Percentiles rank a stretch among this genome's conserved stretches.
phyloP scores from a whole-genome alignment of 2,888 invertebrate species.

The Maniola hyperantus region DNA sequence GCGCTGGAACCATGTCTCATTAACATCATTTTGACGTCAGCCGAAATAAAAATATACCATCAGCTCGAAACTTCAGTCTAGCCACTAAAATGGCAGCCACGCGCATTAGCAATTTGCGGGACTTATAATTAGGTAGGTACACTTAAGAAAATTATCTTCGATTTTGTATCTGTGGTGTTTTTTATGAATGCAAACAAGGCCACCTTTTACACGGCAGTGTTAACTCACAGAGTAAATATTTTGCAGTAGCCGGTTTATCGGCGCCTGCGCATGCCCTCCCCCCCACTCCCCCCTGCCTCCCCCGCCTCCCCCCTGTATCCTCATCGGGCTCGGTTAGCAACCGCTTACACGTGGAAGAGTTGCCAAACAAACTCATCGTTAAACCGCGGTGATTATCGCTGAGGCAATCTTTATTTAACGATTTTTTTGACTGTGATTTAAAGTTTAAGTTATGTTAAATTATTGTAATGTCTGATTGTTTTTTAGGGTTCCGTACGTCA shows the following conservation, averaged over 20 bases:
- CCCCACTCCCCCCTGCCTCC: neutral
- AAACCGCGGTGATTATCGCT: neutral
- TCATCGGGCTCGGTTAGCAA: slow-evolving; percentile 14
- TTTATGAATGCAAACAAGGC: slow-evolving; percentile 29
- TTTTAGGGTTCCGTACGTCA: no score
- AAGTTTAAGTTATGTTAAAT: slow-evolving; percentile 2
- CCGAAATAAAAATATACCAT: no score
- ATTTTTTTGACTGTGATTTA: slow-evolving; percentile 4
- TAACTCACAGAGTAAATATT: slow-evolving; percentile 40
- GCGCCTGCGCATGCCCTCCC: slow-evolving; percentile 26
- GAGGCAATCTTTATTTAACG: slow-evolving; percentile 1
- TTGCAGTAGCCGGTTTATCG: slow-evolving; percentile 35
- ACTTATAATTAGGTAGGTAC: no score
- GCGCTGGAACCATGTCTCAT: no score
- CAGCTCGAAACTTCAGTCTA: no score
- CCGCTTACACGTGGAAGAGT: slow-evolving; percentile 30
- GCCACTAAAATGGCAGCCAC: no score
- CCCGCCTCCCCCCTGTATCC: neutral
- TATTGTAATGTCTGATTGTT: neutral
- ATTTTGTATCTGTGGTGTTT: slow-evolving; percentile 3
- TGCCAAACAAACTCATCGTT: slow-evolving; percentile 22
- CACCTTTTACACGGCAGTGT: slow-evolving; percentile 27
- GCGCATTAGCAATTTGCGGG: no score
- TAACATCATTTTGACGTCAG: no score
- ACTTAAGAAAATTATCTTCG: neutral